Percentiles rank a stretch among this genome's conserved stretches.
Conservation (phyloP, 92 coral and sea anemone genomes). For the Scolanthus callimorphus region DNA sequence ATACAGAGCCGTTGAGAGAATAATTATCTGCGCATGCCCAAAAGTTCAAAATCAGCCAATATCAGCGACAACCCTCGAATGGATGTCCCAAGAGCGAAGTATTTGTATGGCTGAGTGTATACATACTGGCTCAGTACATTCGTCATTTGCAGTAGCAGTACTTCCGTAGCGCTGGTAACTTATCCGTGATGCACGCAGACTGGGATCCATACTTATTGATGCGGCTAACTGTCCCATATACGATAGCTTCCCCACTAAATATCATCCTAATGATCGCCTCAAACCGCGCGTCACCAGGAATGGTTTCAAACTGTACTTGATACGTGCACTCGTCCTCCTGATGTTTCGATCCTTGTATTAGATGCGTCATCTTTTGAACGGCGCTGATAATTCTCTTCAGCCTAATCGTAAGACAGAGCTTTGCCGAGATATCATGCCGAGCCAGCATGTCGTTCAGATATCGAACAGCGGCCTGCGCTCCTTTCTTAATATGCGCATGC, state of each 20-base stretch:
- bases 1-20: too few relatives aligned
- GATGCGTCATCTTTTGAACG: not conserved
- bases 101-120: too few relatives aligned
- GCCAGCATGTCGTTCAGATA: slow-evolving; percentile 45
- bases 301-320: slow-evolving; percentile 51
- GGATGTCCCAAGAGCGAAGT: too few relatives aligned
- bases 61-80: too few relatives aligned
- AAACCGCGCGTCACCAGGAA: not conserved
- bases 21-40: too few relatives aligned
- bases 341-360: not conserved
- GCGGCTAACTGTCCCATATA: slow-evolving; percentile 2
- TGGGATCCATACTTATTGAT: not conserved
- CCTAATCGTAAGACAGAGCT: slow-evolving; percentile 27
- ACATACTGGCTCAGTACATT: too few relatives aligned
- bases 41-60: too few relatives aligned
- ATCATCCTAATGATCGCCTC: not conserved
- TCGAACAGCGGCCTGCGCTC: slow-evolving; percentile 46
- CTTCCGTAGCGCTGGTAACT: not conserved
- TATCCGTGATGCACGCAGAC: not conserved
- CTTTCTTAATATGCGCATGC: slow-evolving; percentile 46
- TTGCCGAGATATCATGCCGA: slow-evolving; percentile 10
- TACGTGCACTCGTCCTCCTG: slow-evolving; percentile 34
- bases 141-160: not conserved
- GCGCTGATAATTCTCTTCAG: slow-evolving; percentile 27
- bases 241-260: not conserved